Percentiles rank a stretch among this genome's conserved stretches.
Conservation (phyloP, 1,140 invertebrate species). For the Copidosoma floridanum region DNA sequence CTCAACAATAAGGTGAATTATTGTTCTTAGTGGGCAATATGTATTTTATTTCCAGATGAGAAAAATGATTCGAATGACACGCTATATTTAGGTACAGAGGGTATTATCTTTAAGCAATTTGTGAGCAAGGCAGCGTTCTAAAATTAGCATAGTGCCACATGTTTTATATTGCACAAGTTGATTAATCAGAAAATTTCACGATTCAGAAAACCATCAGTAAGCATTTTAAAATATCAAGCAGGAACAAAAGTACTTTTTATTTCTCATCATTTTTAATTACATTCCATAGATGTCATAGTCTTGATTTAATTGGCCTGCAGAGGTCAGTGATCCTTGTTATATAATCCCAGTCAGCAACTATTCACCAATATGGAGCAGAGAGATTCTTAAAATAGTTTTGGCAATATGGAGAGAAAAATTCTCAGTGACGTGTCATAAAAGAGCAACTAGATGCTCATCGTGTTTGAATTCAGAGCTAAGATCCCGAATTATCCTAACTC, state of each 20-base stretch:
- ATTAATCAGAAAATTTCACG: slow-evolving; percentile 17
- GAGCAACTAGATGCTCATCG: slow-evolving; percentile 8
- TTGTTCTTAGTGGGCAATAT: background rate
- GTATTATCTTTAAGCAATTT: slow-evolving; percentile 14
- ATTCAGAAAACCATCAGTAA: slow-evolving; percentile 15
- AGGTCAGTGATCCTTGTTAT: slow-evolving; percentile 39
- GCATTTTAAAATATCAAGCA: slow-evolving; percentile 17
- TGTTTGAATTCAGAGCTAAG: slow-evolving; percentile 5
- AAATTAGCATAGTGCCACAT: slow-evolving; percentile 16
- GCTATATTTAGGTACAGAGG: too few relatives aligned
- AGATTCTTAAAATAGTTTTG: slow-evolving; percentile 50
- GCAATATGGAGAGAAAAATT: slow-evolving; percentile 21
- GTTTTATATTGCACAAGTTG: slow-evolving; percentile 18
- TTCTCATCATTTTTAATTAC: too few relatives aligned
- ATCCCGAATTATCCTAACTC: slow-evolving; percentile 11
- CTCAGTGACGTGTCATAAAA: slow-evolving; percentile 11
- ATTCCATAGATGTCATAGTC: slow-evolving; percentile 39
- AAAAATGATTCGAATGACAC: too few relatives aligned
- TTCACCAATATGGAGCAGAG: slow-evolving; percentile 36
- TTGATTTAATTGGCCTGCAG: slow-evolving; percentile 36
- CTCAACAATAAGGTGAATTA: too few relatives aligned
- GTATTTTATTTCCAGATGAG: slow-evolving; percentile 12
- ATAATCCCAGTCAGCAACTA: slow-evolving; percentile 40
- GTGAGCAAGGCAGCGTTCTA: background rate
- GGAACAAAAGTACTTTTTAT: slow-evolving; percentile 23